A percentile compares a stretch with the other conserved stretches of the same genome.
These are phyloP conservation scores for Leucophenga varia DNA, from an alignment of 1,140 invertebrate genomes.

Conservation along the genomic window DNA sequence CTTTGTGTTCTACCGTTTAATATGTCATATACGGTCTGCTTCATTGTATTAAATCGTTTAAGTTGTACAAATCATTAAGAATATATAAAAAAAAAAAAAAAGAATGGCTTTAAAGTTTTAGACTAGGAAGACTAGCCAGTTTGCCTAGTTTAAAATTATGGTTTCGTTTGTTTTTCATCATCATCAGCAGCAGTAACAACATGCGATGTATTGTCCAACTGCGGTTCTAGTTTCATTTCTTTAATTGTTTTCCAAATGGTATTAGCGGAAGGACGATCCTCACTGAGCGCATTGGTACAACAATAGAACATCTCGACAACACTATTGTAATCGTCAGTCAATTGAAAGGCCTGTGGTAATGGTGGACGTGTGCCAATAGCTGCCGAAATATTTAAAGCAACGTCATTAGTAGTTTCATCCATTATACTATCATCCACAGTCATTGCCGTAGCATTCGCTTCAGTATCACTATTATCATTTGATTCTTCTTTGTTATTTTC, in stretches of 20 bases:
- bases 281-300: slow-evolving; percentile 67
- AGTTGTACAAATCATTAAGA: too few species aligned
- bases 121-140: too few species aligned
- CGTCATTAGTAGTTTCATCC: slow-evolving; percentile 2
- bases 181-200: too few species aligned
- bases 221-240: too few species aligned
- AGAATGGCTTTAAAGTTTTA: too few species aligned
- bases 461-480: slow-evolving; percentile 11
- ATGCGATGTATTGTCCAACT: too few species aligned
- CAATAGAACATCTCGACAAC: slow-evolving; percentile 71
- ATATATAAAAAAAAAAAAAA: too few species aligned
- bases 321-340: slow-evolving; percentile 63
- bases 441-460: slow-evolving; percentile 16
- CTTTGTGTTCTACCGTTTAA: not conserved
- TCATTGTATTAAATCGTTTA: too few species aligned
- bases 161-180: too few species aligned
- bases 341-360: slow-evolving; percentile 65
- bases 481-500: slow-evolving; percentile 3
- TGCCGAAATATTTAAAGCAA: not conserved
- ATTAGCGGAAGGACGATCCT: slow-evolving; percentile 64
- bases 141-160: too few species aligned
- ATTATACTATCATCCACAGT: not conserved
- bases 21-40: too few species aligned
- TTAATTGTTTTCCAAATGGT: slow-evolving; percentile 38
- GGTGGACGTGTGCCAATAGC: slow-evolving; percentile 66